Evolutionary conservation across 2,113 vertebrate species (phyloP).

Genomic region (Heterotis niloticus): DNA sequence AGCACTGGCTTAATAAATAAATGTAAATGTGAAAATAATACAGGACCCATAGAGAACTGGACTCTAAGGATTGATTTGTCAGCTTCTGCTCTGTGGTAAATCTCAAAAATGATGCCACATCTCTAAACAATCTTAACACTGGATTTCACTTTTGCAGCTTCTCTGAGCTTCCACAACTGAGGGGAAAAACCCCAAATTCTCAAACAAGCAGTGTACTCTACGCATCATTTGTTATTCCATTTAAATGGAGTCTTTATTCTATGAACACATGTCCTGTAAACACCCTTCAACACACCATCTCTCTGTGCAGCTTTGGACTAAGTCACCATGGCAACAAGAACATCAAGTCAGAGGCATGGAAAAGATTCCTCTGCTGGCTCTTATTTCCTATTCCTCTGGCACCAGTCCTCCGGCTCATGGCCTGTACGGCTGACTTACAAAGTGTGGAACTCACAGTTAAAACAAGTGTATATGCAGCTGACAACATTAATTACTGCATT

Average conservation of each 20-base stretch:
- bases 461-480: background rate
- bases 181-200: background rate
- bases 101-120: too few relatives aligned
- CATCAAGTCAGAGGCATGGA: constrained; percentile 15
- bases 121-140: too few relatives aligned
- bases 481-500: background rate
- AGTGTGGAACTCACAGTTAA: background rate
- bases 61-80: too few relatives aligned
- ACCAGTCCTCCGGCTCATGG: background rate
- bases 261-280: constrained; percentile 3
- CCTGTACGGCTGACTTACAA: background rate
- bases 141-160: background rate
- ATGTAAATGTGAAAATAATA: too few relatives aligned
- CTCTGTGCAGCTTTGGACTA: background rate
- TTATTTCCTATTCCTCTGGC: constrained; percentile 21
- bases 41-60: too few relatives aligned
- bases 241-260: background rate
- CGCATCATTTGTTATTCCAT: background rate
- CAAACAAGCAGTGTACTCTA: background rate
- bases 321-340: constrained; percentile 13
- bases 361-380: background rate
- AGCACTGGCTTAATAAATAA: too few relatives aligned
- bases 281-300: background rate
- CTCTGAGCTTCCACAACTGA: background rate
- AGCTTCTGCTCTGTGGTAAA: too few relatives aligned